Evolutionary conservation across 2,888 invertebrate genomes (phyloP).

Genomic region (Eustalomyia histrio): DNA sequence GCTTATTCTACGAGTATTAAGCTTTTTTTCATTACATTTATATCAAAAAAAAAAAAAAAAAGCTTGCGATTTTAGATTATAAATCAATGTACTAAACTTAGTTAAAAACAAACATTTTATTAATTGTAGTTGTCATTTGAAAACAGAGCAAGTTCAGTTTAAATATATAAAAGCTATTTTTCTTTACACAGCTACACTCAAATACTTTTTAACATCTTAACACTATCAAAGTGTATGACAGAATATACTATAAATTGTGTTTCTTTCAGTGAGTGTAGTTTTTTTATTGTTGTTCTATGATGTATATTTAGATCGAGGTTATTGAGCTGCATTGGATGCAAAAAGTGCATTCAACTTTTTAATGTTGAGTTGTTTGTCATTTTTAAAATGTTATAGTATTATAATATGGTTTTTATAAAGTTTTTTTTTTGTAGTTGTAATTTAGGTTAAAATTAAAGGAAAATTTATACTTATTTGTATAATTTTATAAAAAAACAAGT

Average conservation of each 20-base stretch:
- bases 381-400: conserved; percentile 1
- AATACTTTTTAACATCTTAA: not conserved
- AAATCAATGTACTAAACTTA: not conserved
- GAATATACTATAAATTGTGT: not conserved
- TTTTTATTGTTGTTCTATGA: conserved; percentile 66
- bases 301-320: conserved; percentile 79
- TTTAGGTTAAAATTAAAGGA: conserved; percentile 50
- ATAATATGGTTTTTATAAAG: conserved; percentile 1
- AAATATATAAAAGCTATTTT: conserved; percentile 24
- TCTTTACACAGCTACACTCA: not conserved
- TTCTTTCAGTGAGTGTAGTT: not conserved
- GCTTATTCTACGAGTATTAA: too few species aligned
- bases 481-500: not conserved
- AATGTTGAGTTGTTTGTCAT: conserved; percentile 44
- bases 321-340: conserved; percentile 77
- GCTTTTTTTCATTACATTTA: too few species aligned
- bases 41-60: not conserved
- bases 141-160: conserved; percentile 28
- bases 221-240: conserved; percentile 11
- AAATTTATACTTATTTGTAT: conserved; percentile 8
- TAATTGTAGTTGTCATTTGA: conserved; percentile 12
- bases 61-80: not conserved
- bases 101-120: not conserved
- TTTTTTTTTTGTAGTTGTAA: conserved; percentile 43
- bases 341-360: conserved; percentile 66